A percentile compares a stretch with the other conserved stretches of the same genome.
phyloP scores from a whole-genome alignment of 2,113 vertebrate species.

The Pteronura brasiliensis region DNA sequence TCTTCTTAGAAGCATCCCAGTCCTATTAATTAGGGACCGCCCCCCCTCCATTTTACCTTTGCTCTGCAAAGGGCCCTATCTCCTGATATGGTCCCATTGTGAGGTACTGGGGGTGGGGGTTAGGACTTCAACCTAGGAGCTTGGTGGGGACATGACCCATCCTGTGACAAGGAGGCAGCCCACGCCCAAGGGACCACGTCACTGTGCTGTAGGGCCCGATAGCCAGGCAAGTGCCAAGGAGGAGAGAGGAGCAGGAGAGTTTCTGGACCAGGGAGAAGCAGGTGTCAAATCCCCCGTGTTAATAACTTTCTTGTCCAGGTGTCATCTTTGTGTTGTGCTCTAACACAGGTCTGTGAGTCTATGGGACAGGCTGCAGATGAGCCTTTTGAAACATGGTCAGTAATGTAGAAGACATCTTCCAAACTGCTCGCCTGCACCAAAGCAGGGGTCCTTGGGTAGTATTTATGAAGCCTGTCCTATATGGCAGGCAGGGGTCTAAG shows the following conservation, averaged over 20 bases:
- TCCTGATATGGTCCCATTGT: background rate
- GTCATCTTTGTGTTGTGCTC: background rate
- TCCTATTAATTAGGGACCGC: background rate
- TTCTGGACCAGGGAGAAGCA: background rate
- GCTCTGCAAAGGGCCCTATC: background rate
- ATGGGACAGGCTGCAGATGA: background rate
- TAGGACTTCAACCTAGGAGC: background rate
- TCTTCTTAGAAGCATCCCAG: background rate
- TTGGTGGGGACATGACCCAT: background rate
- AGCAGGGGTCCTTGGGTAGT: background rate
- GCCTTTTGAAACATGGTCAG: background rate
- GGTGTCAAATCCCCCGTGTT: background rate
- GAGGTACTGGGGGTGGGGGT: background rate
- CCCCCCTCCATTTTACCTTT: background rate
- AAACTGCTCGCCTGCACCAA: background rate
- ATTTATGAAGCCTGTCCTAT: background rate
- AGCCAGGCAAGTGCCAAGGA: background rate
- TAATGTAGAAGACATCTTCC: background rate
- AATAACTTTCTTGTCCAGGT: background rate
- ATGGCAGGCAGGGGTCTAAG: background rate
- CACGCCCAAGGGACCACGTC: background rate
- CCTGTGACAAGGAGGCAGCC: background rate
- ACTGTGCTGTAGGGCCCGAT: rapidly evolving
- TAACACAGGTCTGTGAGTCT: background rate
- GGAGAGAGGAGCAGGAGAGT: background rate